Percentiles rank a stretch among this genome's conserved stretches.
Conservation (phyloP, 1,140 invertebrate genomes). For the Magallana ariakensis region DNA sequence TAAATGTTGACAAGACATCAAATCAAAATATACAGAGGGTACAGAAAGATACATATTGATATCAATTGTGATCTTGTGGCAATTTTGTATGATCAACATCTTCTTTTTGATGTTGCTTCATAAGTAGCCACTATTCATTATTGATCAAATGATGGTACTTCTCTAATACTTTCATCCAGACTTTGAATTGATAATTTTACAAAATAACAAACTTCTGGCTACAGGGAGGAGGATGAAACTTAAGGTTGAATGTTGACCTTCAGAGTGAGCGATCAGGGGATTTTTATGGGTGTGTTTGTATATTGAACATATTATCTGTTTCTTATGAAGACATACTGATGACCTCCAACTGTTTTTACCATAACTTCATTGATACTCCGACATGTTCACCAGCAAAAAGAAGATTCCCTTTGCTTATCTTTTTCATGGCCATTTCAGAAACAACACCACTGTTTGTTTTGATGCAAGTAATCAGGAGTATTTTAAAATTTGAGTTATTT, state of each 20-base stretch:
- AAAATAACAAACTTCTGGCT: no score
- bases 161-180: no score
- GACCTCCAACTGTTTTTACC: background rate
- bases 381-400: background rate
- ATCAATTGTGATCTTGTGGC: no score
- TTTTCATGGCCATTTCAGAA: slow-evolving; percentile 20
- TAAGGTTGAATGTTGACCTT: background rate
- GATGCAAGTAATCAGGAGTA: background rate
- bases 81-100: no score
- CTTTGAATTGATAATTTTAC: no score
- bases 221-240: no score
- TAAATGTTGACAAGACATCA: no score
- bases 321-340: background rate
- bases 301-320: slow-evolving; percentile 23
- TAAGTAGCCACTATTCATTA: no score
- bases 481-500: background rate
- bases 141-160: no score
- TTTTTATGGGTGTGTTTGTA: background rate
- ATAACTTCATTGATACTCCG: background rate
- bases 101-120: no score
- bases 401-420: background rate
- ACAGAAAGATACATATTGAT: no score
- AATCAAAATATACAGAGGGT: no score
- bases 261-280: background rate
- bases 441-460: background rate